Base-by-base conservation (phyloP, 2,113 vertebrate species). In the Pelobates fuscus region DNA sequence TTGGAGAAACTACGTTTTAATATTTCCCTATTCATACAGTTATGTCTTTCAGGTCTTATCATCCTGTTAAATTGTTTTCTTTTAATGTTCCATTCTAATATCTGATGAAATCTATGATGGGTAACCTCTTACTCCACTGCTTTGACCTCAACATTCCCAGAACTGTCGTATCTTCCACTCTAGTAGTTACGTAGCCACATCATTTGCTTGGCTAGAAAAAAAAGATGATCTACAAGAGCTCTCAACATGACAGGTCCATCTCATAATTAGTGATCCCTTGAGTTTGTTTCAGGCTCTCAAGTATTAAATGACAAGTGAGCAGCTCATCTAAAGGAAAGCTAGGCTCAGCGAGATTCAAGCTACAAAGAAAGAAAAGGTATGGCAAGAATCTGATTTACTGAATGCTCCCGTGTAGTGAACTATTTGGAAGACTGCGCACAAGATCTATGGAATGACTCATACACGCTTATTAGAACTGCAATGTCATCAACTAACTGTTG, bases 221-320 rank as follows among this genome's bases (percentile, higher is more conserved):
- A 4, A 55, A 55, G n/a, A 55, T 23, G 52, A 55, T 55, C n/a
- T 55, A 55, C 20, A 23, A 55, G 20, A 55, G 52, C 52, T 55
- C 18, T 55, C 20, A 23, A 21, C 21, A 5, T 3, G 8, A 55
- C n/a, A 55, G 52, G 21, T 55, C 52, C 52, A 55, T 55, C 21
- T 55, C 52, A 55, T 55, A 55, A 55, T 2, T 49, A 49, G 52
- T 55, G 52, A 55, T 55, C 52, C 20, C n/a, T 10, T 55, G 20
- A 20, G 52, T 23, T 23, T 2, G 52, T 6, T 5, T 55, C 52
- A 55, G 20, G 52, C 5, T 55, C 20, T 6, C 3, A n/a, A 8
- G n/a, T 55, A 7, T 21, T 55, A 55, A 23, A 23, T 55, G 52
- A 55, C 52, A 55, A 5, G 52, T 21, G 52, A 8, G n/a, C 8